Evolutionary conservation across 2,113 vertebrate genomes (phyloP), one percentile per base, ranked within the genome.

Genomic region (Phylloscopus trochilus): DNA sequence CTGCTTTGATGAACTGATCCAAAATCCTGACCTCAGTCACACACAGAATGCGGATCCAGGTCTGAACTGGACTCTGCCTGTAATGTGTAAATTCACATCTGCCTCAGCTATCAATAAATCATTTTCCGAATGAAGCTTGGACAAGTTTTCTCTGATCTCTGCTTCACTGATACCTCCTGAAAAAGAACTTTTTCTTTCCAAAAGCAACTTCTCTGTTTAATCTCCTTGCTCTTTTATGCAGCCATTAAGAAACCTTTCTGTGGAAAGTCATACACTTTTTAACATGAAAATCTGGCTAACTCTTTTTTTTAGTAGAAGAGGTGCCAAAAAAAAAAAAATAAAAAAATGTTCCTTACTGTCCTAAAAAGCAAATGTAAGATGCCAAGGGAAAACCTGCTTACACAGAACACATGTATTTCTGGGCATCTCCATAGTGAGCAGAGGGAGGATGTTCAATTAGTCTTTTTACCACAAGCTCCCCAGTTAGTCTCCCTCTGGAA

Each of bases 401-500:
- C 74, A 79, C 20, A 64, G 81, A 95, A 85, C 67, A 91, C 91
- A 75, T 77, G 17, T 52, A 59, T 95, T 90, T 88, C 92, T 96
- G 94, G 92, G 86, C 93, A 93, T 96, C 94, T 91, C 72, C 6
- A 2, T 86, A 77, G 89, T 90, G 95, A 96, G 91, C 90, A 95
- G 74, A 93, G 82, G 95, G 83, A 97, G 73, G 31, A 92, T 92
- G 97, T 98, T 97, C 98, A 98, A 98, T 98, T 98, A 97, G 97
- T 96, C 92, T 97, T 88, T 96, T 97, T 97, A 97, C 94, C 93
- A 92, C 92, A 77, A 96, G 86, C 95, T 97, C 96, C 96, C 97
- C 93, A 96, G 97, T 94, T 97, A 97, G 96, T 78, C 89, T 98
- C 95, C 95, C 97, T 97, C 97, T 95, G 98, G 97, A 98, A 98